Conservation (phyloP, 2,113 vertebrate species). For the Thomomys bottae region DNA sequence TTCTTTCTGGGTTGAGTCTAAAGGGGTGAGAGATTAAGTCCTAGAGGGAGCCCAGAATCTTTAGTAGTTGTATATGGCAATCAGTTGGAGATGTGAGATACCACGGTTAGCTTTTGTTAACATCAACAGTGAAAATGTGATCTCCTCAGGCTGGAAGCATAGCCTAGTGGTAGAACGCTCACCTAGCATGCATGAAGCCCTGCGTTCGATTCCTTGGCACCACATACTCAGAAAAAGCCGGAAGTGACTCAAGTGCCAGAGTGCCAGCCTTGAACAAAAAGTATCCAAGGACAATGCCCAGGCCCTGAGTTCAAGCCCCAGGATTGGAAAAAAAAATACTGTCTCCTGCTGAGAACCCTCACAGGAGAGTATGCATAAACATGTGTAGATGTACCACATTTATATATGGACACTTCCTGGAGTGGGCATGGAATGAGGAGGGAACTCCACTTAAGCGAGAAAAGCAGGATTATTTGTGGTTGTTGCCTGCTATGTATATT, state of each 20-base stretch:
- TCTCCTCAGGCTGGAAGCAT: too few species aligned
- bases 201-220: too few species aligned
- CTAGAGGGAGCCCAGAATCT: background rate
- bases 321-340: too few species aligned
- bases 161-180: too few species aligned
- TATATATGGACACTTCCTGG: background rate
- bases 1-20: background rate
- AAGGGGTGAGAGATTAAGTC: background rate
- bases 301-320: too few species aligned
- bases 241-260: too few species aligned
- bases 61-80: background rate
- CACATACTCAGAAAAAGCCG: too few species aligned
- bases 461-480: too few species aligned
- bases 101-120: background rate
- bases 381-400: background rate
- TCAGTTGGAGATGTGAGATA: slow-evolving; percentile 27
- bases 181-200: too few species aligned
- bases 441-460: rapidly evolving
- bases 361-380: background rate
- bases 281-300: too few species aligned
- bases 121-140: background rate
- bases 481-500: background rate
- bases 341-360: background rate
- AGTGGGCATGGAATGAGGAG: too few species aligned
- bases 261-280: too few species aligned